A percentile compares a stretch with the other conserved stretches of the same genome.
phyloP scores from a whole-genome alignment of 2,113 vertebrate species.

The Lagopus muta region DNA sequence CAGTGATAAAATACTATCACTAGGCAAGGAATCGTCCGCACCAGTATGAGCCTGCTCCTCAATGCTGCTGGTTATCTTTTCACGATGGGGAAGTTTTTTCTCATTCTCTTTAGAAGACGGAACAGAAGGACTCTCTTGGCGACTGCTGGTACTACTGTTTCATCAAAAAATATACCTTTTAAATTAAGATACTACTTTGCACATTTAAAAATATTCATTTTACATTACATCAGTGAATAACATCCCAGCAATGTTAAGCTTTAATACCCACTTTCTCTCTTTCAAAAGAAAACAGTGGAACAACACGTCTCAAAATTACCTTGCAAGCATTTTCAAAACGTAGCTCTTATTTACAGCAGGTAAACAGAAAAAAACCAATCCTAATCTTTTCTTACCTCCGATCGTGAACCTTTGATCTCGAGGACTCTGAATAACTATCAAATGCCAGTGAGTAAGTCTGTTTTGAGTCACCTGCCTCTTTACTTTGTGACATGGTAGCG shows the following conservation, averaged over 20 bases:
- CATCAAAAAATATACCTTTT: constrained; percentile 6
- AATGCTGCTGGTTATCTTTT: constrained; percentile 77
- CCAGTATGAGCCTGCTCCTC: constrained; percentile 85
- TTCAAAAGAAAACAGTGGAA: not conserved
- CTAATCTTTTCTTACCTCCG: constrained; percentile 79
- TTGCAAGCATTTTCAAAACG: not conserved
- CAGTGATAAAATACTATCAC: constrained; percentile 83
- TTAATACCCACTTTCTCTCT: not conserved
- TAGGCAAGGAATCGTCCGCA: constrained; percentile 85
- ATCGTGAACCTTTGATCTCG: constrained; percentile 82
- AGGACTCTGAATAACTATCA: constrained; percentile 83
- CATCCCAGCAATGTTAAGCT: not conserved
- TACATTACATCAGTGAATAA: not conserved
- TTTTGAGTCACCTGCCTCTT: constrained; percentile 70
- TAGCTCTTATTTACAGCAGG: not conserved
- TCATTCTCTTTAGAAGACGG: constrained; percentile 77
- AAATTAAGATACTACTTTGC: not conserved
- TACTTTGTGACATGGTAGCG: constrained; percentile 62
- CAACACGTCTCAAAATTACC: not conserved
- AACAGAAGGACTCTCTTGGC: constrained; percentile 78
- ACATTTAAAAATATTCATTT: not conserved
- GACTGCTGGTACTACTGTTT: constrained; percentile 79
- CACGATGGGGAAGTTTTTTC: constrained; percentile 56
- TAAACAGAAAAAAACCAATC: not conserved
- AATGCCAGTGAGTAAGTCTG: constrained; percentile 74